These are phyloP conservation scores for Notarius quadriscutis DNA, from an alignment of 2,113 vertebrate species.

Conservation along the genomic window DNA sequence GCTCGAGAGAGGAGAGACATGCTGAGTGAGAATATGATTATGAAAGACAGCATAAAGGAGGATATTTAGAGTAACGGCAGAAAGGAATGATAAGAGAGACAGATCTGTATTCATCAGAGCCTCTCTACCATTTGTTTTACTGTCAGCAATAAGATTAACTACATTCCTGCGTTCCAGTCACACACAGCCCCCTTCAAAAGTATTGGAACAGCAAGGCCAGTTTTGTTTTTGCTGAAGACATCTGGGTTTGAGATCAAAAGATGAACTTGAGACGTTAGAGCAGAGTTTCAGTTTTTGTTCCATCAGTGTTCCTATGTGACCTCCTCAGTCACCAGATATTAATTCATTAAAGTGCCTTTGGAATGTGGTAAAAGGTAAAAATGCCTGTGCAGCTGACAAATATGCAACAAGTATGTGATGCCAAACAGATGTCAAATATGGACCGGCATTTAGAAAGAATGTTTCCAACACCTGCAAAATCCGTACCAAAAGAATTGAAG, in stretches of 20 bases:
- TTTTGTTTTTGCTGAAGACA: not conserved
- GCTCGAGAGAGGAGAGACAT: not conserved
- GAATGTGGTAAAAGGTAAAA: not conserved
- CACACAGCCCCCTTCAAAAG: not conserved
- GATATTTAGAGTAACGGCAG: slow-evolving; percentile 12
- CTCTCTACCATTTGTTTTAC: not conserved
- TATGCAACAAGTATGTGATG: not conserved
- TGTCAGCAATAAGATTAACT: not conserved
- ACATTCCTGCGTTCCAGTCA: not conserved
- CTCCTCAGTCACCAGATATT: slow-evolving; percentile 6
- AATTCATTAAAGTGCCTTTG: not conserved
- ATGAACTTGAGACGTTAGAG: not conserved
- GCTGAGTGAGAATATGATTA: not conserved
- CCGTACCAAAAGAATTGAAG: not conserved
- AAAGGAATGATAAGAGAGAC: not conserved
- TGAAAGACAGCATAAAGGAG: not conserved
- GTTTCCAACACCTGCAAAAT: not conserved
- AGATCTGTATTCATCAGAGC: slow-evolving; percentile 1
- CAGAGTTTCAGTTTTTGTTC: not conserved
- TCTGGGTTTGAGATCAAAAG: not conserved
- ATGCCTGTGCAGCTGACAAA: not conserved
- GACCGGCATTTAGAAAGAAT: not conserved
- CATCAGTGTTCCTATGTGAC: not conserved
- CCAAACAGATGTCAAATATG: slow-evolving; percentile 1
- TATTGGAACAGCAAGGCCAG: not conserved